Percentiles rank a stretch among this genome's conserved stretches.
These are phyloP conservation scores for Pitta sordida DNA, from an alignment of 2,113 vertebrate genomes.

Conservation along the genomic window DNA sequence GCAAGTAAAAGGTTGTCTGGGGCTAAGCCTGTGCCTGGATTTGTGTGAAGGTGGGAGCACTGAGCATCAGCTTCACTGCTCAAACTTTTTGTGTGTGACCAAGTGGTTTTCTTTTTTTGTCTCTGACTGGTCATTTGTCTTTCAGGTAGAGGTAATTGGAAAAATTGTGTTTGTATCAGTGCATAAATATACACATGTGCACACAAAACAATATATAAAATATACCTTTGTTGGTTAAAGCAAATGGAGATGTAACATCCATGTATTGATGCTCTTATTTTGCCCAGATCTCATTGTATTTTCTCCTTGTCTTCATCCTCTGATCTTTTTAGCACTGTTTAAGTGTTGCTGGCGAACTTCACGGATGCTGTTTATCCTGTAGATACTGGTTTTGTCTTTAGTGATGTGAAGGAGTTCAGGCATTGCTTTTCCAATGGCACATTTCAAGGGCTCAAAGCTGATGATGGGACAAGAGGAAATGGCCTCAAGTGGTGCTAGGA, in stretches of 20 bases:
- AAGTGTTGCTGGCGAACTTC: neutral
- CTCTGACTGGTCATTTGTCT: neutral
- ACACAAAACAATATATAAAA: neutral
- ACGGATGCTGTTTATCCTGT: neutral
- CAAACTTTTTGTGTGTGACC: neutral
- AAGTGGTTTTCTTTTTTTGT: neutral
- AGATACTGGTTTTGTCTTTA: neutral
- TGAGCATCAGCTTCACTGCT: neutral
- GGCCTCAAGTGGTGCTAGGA: neutral
- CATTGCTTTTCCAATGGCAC: neutral
- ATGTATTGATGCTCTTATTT: neutral
- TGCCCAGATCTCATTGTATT: neutral
- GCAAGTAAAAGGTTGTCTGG: neutral
- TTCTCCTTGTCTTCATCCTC: neutral
- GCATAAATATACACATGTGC: neutral
- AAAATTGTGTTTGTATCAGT: neutral
- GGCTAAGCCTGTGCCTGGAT: neutral
- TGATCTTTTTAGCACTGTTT: neutral
- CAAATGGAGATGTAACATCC: neutral
- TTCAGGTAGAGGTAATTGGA: neutral
- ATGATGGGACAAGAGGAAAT: neutral
- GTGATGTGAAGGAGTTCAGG: accelerated
- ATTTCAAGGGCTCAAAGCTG: neutral
- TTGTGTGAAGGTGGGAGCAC: neutral
- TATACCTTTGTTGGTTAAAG: neutral